phyloP scores from a whole-genome alignment of 1,140 invertebrate species.

The Drosophila setifemur region DNA sequence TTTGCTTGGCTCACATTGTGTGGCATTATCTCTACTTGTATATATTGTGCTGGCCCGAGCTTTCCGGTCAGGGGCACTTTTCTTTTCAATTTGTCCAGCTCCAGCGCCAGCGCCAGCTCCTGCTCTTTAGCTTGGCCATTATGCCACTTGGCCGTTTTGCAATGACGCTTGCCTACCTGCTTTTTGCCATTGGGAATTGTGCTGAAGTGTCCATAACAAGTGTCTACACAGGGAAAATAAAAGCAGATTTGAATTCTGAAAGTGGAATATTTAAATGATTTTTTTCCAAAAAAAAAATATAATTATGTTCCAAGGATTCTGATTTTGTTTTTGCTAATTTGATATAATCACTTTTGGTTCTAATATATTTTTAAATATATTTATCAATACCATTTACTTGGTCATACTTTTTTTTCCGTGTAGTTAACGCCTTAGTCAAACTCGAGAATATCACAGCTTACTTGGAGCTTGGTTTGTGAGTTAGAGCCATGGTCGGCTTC shows the following conservation, averaged over 20 bases:
- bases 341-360: too few relatives aligned
- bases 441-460: slow-evolving; percentile 10
- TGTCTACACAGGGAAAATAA: slow-evolving; percentile 50
- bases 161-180: slow-evolving; percentile 38
- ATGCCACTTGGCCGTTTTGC: slow-evolving; percentile 63
- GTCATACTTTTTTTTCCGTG: background rate
- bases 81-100: slow-evolving; percentile 67
- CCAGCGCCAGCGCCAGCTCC: too few relatives aligned
- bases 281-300: too few relatives aligned
- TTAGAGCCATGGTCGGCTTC: slow-evolving; percentile 27
- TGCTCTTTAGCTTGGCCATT: slow-evolving; percentile 62
- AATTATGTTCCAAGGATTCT: too few relatives aligned
- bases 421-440: background rate
- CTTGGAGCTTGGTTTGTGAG: slow-evolving; percentile 2
- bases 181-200: slow-evolving; percentile 43
- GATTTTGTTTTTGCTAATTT: too few relatives aligned
- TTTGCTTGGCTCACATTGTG: slow-evolving; percentile 19
- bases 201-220: slow-evolving; percentile 42
- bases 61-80: slow-evolving; percentile 77
- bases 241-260: background rate
- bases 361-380: too few relatives aligned
- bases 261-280: too few relatives aligned
- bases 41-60: too few relatives aligned
- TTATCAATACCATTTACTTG: too few relatives aligned
- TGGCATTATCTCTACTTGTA: too few relatives aligned